Evolutionary conservation across 2,797 vertebrate species (phyloP).

Genomic region (Neoniphon sammara): DNA sequence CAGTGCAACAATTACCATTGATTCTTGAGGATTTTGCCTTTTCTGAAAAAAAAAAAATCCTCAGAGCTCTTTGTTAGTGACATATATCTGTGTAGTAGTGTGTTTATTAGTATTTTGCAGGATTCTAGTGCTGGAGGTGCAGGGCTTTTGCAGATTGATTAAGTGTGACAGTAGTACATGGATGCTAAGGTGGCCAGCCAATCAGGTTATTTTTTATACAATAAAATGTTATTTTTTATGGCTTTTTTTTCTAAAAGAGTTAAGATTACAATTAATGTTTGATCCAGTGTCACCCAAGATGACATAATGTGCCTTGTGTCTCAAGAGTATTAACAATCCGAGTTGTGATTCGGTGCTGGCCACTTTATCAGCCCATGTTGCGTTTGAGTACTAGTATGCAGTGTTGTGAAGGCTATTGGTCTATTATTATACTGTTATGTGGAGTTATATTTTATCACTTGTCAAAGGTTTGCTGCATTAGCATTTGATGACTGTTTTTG

Average conservation of each 20-base stretch:
- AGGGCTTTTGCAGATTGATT: conserved; percentile 8
- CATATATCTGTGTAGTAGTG: not conserved
- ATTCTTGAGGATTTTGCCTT: not conserved
- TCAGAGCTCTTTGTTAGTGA: conserved; percentile 57
- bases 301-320: not conserved
- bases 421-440: not conserved
- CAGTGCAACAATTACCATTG: not conserved
- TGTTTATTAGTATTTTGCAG: conserved; percentile 22
- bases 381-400: not conserved
- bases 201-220: not conserved
- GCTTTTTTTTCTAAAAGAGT: no score
- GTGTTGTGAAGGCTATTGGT: conserved; percentile 11
- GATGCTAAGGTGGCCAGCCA: conserved; percentile 37
- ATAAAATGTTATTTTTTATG: not conserved
- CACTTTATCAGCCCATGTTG: conserved; percentile 54
- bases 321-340: not conserved
- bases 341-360: not conserved
- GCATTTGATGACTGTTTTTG: not conserved
- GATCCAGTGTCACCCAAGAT: not conserved
- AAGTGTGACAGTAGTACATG: conserved; percentile 52
- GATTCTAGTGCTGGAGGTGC: not conserved
- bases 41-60: conserved; percentile 27
- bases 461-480: no score
- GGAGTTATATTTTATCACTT: not conserved
- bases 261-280: not conserved